Conservation (phyloP, 2,888 invertebrate species). For the Drosophila paucipuncta region DNA sequence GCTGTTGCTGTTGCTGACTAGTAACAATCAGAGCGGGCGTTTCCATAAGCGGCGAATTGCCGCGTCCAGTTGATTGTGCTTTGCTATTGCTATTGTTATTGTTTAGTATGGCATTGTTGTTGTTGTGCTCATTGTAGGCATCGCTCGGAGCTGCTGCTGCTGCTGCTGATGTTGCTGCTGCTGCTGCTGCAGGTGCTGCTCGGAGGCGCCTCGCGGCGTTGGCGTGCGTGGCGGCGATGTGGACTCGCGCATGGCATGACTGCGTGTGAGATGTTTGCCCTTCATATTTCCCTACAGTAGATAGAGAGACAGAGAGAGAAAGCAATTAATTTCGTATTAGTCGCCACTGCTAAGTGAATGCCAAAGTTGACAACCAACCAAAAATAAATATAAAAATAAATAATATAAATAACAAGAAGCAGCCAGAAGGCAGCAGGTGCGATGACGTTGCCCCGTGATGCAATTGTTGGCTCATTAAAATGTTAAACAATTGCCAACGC, state of each 20-base stretch:
- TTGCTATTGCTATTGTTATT: slow-evolving; percentile 73
- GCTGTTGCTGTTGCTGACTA: slow-evolving; percentile 82
- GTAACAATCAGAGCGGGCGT: slow-evolving; percentile 84
- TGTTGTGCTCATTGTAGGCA: slow-evolving; percentile 69
- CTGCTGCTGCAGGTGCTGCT: slow-evolving; percentile 56
- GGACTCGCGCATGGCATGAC: slow-evolving; percentile 95
- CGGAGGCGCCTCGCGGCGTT: slow-evolving; percentile 85
- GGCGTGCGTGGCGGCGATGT: slow-evolving; percentile 88
- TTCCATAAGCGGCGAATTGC: slow-evolving; percentile 83
- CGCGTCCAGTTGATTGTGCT: slow-evolving; percentile 79
- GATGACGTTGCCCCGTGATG: slow-evolving; percentile 65
- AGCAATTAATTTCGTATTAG: slow-evolving; percentile 78
- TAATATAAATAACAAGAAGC: background rate
- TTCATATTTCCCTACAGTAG: slow-evolving; percentile 88
- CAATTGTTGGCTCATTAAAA: slow-evolving; percentile 76
- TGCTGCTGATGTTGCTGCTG: slow-evolving; percentile 55
- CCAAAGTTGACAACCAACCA: slow-evolving; percentile 66
- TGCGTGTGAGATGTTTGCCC: slow-evolving; percentile 93
- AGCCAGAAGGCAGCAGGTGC: slow-evolving; percentile 4
- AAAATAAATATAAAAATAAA: background rate
- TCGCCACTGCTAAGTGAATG: slow-evolving; percentile 59
- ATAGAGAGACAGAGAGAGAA: slow-evolving; percentile 25
- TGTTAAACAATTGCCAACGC: slow-evolving; percentile 56
- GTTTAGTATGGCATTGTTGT: slow-evolving; percentile 49
- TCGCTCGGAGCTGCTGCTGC: slow-evolving; percentile 62